A percentile compares a stretch with the other conserved stretches of the same genome.
phyloP scores from a whole-genome alignment of 1,140 invertebrate genomes.

The Pogonus chalceus region DNA sequence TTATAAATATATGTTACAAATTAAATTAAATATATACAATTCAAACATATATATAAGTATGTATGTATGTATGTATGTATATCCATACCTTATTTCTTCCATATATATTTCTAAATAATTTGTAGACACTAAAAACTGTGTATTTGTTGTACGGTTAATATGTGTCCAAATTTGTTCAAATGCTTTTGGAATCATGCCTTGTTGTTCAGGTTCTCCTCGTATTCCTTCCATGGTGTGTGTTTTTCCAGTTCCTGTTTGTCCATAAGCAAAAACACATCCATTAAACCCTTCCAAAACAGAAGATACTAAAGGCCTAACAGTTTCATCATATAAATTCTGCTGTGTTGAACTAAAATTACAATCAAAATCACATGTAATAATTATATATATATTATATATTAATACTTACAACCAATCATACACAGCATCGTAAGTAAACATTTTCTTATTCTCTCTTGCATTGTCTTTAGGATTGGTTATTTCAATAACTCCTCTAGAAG shows the following conservation, averaged over 20 bases:
- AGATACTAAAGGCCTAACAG: slow-evolving; percentile 86
- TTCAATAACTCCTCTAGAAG: slow-evolving; percentile 55
- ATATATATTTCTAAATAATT: slow-evolving; percentile 95
- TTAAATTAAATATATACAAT: not conserved
- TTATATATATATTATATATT: slow-evolving; percentile 5
- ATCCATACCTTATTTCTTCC: slow-evolving; percentile 58
- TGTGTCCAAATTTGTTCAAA: slow-evolving; percentile 95
- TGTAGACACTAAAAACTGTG: slow-evolving; percentile 84
- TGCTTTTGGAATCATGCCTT: slow-evolving; percentile 83
- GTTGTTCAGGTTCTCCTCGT: slow-evolving; percentile 15
- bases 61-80: not conserved
- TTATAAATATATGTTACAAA: slow-evolving; percentile 9
- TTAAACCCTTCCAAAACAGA: slow-evolving; percentile 94
- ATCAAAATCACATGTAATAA: too few relatives aligned
- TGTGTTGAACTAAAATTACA: slow-evolving; percentile 52
- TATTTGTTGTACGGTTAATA: slow-evolving; percentile 73
- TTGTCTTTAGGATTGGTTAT: slow-evolving; percentile 49
- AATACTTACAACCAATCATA: slow-evolving; percentile 63
- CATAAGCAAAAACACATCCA: slow-evolving; percentile 95
- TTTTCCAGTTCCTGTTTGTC: too few relatives aligned
- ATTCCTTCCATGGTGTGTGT: slow-evolving; percentile 91
- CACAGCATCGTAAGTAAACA: slow-evolving; percentile 89
- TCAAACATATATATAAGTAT: not conserved
- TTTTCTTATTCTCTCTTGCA: slow-evolving; percentile 50
- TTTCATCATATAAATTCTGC: slow-evolving; percentile 90